Percentiles rank a stretch among this genome's conserved stretches.
phyloP scores from a whole-genome alignment of 2,797 vertebrate species.

The Fratercula arctica region DNA sequence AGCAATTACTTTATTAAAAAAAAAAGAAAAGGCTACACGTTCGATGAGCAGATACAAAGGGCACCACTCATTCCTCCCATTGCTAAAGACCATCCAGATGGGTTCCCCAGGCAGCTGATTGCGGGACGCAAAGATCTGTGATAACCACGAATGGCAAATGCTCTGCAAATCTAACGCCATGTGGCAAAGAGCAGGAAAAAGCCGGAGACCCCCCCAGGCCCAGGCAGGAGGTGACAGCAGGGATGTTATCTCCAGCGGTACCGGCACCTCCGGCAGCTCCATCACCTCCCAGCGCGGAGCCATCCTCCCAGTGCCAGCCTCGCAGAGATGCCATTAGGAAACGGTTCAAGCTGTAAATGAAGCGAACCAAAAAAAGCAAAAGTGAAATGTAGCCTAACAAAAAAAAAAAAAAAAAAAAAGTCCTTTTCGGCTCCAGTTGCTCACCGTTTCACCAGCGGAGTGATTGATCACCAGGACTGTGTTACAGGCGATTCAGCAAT shows the following conservation, averaged over 20 bases:
- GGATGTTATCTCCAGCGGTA: neutral
- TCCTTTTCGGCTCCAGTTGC: neutral
- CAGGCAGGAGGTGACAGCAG: neutral
- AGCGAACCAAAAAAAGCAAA: neutral
- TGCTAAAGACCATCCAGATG: neutral
- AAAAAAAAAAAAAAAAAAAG: neutral
- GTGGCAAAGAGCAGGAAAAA: neutral
- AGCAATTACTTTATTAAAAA: neutral
- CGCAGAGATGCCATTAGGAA: rapidly evolving
- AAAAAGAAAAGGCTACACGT: neutral
- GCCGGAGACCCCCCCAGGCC: neutral
- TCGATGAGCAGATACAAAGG: neutral
- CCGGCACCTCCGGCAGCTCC: neutral
- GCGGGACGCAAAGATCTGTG: neutral
- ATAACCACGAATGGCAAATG: rapidly evolving
- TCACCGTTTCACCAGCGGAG: constrained; percentile 45
- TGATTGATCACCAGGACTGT: constrained; percentile 57
- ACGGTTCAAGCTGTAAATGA: neutral
- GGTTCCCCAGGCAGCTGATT: neutral
- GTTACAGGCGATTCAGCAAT: neutral
- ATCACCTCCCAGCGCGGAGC: rapidly evolving
- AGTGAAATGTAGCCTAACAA: neutral
- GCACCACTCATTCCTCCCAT: neutral
- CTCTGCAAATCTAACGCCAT: neutral
- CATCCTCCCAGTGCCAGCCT: neutral